Evolutionary conservation across 64 coral and sea anemone species (phyloP).

Genomic region (Stylophora pistillata): DNA sequence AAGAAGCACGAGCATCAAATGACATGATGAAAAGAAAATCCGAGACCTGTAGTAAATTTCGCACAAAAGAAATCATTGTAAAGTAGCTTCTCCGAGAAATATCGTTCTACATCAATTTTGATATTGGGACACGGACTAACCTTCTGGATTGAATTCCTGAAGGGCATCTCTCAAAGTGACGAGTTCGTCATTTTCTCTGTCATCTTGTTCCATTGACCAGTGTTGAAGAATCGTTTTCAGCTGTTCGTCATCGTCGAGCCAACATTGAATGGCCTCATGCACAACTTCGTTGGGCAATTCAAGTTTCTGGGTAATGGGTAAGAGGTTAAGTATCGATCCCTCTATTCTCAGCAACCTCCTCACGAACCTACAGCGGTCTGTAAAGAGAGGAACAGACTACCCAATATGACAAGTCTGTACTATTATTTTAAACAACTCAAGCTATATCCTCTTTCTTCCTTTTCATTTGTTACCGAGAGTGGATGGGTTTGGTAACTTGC

Average conservation of each 20-base stretch:
- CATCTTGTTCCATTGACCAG: neutral
- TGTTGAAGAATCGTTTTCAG: constrained; percentile 3
- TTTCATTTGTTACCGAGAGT: no score
- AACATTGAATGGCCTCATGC: neutral
- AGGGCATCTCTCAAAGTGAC: neutral
- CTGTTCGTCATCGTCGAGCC: constrained; percentile 25
- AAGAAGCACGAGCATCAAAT: neutral
- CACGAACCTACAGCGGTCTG: constrained; percentile 9
- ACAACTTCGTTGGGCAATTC: neutral
- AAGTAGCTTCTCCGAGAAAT: neutral
- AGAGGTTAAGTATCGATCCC: constrained; percentile 8
- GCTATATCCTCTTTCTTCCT: no score
- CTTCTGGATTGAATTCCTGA: neutral
- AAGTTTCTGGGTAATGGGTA: constrained; percentile 19
- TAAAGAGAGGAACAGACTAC: neutral
- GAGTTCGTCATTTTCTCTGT: neutral
- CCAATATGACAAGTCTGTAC: no score
- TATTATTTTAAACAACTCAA: no score
- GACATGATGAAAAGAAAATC: no score
- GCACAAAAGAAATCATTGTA: neutral
- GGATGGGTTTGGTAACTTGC: no score
- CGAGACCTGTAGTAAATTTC: neutral
- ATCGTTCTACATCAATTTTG: neutral
- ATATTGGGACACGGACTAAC: neutral
- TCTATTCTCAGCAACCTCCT: neutral